Conservation (phyloP, 2,113 vertebrate genomes). For the Dasyprocta punctata region DNA sequence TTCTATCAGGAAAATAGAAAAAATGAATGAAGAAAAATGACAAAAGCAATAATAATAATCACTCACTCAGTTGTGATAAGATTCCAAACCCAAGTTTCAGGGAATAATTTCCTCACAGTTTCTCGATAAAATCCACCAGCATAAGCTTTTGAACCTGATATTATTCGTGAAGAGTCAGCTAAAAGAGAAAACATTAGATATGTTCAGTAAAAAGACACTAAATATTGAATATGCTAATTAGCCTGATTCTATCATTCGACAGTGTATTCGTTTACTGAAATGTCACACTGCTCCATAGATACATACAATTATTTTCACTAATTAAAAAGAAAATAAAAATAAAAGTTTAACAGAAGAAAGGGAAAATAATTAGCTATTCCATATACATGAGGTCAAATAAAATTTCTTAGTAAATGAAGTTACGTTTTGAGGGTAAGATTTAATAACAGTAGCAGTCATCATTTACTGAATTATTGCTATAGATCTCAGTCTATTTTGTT, state of each 20-base stretch:
- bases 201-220: not conserved
- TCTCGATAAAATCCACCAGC: not conserved
- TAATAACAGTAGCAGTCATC: not conserved
- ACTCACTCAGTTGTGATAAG: slow-evolving; percentile 89
- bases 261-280: not conserved
- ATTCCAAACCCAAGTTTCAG: slow-evolving; percentile 93
- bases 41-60: not conserved
- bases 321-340: not conserved
- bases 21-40: not conserved
- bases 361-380: not conserved
- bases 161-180: not conserved
- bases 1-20: not conserved
- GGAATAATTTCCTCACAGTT: slow-evolving; percentile 88
- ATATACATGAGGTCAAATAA: not conserved
- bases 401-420: not conserved
- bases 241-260: not conserved
- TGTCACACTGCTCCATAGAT: not conserved
- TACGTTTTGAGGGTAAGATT: not conserved
- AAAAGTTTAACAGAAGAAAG: not conserved
- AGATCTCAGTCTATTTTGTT: not conserved
- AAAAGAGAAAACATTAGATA: not conserved
- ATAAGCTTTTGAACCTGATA: rapidly evolving
- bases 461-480: not conserved
- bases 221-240: not conserved
- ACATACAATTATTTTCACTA: not conserved